These are phyloP conservation scores for Aleiodes leptofemur DNA, from an alignment of 2,888 invertebrate genomes.

Conservation along the genomic window DNA sequence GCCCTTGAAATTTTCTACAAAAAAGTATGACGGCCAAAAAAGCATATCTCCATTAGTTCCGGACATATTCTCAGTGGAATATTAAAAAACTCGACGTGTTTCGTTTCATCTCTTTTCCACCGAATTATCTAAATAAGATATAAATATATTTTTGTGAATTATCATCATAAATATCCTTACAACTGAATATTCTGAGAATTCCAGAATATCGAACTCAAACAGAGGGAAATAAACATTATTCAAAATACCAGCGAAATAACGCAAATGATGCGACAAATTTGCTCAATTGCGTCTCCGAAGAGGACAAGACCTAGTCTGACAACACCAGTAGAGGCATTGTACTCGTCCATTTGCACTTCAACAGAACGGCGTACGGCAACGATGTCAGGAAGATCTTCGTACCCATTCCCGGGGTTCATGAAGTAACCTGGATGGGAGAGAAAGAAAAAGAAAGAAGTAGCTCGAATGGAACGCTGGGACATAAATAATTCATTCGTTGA, in stretches of 20 bases:
- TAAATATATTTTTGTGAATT: too few relatives aligned
- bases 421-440: constrained; percentile 77
- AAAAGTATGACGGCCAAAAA: too few relatives aligned
- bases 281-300: constrained; percentile 91
- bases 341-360: constrained; percentile 82
- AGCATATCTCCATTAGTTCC: too few relatives aligned
- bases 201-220: too few relatives aligned
- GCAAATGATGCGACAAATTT: constrained; percentile 87
- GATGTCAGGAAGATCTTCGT: constrained; percentile 86
- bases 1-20: too few relatives aligned
- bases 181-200: too few relatives aligned
- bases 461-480: constrained; percentile 24
- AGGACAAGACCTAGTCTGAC: constrained; percentile 89
- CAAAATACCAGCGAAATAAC: constrained; percentile 82
- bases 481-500: constrained; percentile 46
- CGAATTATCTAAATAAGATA: too few relatives aligned
- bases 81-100: too few relatives aligned
- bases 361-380: constrained; percentile 78
- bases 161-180: too few relatives aligned
- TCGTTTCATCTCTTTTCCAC: too few relatives aligned
- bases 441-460: constrained; percentile 24
- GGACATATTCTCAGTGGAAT: too few relatives aligned
- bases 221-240: neutral
- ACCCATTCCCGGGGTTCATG: constrained; percentile 85
- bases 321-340: constrained; percentile 87